Percentiles rank a stretch among this genome's conserved stretches.
Conservation (phyloP, 2,888 invertebrate genomes). For the Chesias legatella region DNA sequence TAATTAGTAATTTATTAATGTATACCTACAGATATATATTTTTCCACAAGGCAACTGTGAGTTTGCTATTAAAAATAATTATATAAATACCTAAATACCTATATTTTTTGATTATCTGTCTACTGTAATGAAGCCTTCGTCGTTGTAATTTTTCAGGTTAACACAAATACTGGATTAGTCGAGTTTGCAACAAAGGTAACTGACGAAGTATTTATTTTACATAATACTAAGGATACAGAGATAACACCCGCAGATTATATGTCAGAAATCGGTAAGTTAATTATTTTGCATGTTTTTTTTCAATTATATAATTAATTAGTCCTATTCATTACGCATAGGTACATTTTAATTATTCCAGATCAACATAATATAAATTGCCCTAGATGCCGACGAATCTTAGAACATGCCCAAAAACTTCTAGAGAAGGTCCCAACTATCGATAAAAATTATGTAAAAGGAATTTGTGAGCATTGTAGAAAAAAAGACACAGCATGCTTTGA, state of each 20-base stretch:
- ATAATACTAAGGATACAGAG: constrained; percentile 38
- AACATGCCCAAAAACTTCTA: constrained; percentile 43
- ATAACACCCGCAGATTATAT: constrained; percentile 32
- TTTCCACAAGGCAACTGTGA: too few relatives aligned
- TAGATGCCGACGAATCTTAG: constrained; percentile 48
- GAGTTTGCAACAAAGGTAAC: constrained; percentile 11
- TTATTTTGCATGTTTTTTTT: too few relatives aligned
- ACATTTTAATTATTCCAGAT: constrained; percentile 38
- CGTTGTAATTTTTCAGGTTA: too few relatives aligned
- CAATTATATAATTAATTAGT: too few relatives aligned
- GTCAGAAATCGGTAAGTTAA: constrained; percentile 39
- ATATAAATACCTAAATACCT: too few relatives aligned
- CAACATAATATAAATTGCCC: constrained; percentile 43
- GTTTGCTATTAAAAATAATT: too few relatives aligned
- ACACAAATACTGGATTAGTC: constrained; percentile 5
- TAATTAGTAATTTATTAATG: too few relatives aligned
- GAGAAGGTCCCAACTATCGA: constrained; percentile 36
- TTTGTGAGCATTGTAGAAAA: constrained; percentile 53
- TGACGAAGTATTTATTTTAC: constrained; percentile 40
- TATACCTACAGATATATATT: too few relatives aligned
- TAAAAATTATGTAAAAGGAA: constrained; percentile 40
- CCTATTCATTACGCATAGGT: neutral
- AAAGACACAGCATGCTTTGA: constrained; percentile 41
- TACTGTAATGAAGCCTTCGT: too few relatives aligned
- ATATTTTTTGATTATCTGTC: too few relatives aligned